Evolutionary conservation across 2,797 vertebrate genomes (phyloP), one percentile per base, ranked within the genome.

Genomic region (Gephyroberyx darwinii): DNA sequence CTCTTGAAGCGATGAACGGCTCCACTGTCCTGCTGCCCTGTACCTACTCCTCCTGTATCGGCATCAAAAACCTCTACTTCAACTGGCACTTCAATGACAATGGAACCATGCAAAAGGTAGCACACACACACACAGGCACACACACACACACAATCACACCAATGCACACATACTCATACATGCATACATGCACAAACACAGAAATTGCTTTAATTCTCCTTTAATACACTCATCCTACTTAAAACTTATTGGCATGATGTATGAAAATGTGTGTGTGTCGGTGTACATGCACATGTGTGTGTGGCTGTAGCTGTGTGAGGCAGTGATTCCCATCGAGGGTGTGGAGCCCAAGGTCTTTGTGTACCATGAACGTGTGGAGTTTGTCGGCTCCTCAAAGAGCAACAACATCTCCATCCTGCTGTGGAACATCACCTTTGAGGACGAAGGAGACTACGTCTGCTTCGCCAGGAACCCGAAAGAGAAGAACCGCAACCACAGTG

Each of bases 401-500:
- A 95, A 90, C 89, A 98, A 98, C 90, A 95, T 99, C 82, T 98
- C 97, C 78, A 94, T 99, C 53, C 70, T 96, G 62, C 89, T 99
- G 80, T 94, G 78, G 47, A 86, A 90, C 3, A 93, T 98, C 90
- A 97, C 97, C 22, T 98, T 98, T 81, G 95, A 95, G 0, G 97
- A 99, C 2, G 90, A 94, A 0, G 98, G 98, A 33, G 90, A 92
- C 0, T 99, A 99, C 82, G 94, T 92, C 61, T 99, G 98, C 82
- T 93, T 94, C 0, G 97, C 95, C 89, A 93, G 55, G 80, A 99
- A 99, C 86, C 95, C 93, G 48, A 96, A 93, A 86, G 98, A 99
- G 92, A 96, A 89, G 85, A 47, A 92, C 0, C 90, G 94, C 0
- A 88, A 95, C 87, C 94, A 96, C 90, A 96, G 93, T 0, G 95